Evolutionary conservation across 2,888 invertebrate species (phyloP).

Genomic region (Dryobotodes eremita): DNA sequence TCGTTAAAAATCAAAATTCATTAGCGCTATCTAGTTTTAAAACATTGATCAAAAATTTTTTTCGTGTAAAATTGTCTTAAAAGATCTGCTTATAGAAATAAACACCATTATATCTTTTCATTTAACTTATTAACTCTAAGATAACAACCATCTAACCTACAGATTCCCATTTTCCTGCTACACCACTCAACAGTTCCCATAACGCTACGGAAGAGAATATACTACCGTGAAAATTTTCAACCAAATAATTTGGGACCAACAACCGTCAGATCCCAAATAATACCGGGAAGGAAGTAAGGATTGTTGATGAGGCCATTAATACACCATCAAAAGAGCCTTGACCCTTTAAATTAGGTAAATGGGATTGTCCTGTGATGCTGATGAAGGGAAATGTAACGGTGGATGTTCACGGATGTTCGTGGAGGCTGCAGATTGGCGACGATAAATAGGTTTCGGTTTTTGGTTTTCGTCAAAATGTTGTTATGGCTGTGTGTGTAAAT

Average conservation of each 20-base stretch:
- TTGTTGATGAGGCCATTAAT: constrained; percentile 50
- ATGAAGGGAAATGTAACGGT: constrained; percentile 23
- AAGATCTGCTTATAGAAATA: neutral
- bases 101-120: neutral
- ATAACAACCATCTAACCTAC: too few relatives aligned
- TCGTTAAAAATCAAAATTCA: neutral
- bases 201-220: constrained; percentile 25
- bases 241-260: constrained; percentile 38
- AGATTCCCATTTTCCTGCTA: constrained; percentile 7
- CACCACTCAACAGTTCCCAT: constrained; percentile 19
- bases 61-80: neutral
- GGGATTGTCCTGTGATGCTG: constrained; percentile 25
- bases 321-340: constrained; percentile 44
- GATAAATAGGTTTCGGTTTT: constrained; percentile 23
- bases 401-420: constrained; percentile 1
- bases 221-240: constrained; percentile 43
- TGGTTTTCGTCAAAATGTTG: neutral
- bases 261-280: constrained; percentile 10
- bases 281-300: constrained; percentile 56
- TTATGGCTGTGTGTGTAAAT: neutral
- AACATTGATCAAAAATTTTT: neutral
- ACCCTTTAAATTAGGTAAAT: constrained; percentile 62
- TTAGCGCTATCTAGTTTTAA: neutral
- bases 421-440: constrained; percentile 1
- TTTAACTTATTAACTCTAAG: neutral